Conservation (phyloP, 2,113 vertebrate genomes). For the Peromyscus maniculatus region DNA sequence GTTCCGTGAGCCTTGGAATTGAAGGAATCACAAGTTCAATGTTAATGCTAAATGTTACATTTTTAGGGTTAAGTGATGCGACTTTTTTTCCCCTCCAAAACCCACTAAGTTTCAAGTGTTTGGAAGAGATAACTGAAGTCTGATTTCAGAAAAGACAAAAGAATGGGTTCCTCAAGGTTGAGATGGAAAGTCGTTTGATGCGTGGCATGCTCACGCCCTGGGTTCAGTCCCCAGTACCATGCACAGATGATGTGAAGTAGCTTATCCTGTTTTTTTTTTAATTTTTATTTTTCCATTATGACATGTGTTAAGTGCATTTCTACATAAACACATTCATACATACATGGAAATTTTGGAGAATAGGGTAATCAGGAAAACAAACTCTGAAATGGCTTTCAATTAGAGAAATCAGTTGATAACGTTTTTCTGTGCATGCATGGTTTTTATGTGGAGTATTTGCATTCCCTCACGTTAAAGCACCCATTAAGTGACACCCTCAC, state of each 20-base stretch:
- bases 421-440: constrained; percentile 17
- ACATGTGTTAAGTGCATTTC: constrained; percentile 7
- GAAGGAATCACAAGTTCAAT: constrained; percentile 83
- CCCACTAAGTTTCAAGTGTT: constrained; percentile 58
- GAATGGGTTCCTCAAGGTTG: constrained; percentile 47
- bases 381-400: background rate
- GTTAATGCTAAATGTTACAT: constrained; percentile 60
- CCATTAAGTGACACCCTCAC: background rate
- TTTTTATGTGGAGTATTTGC: constrained; percentile 22
- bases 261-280: background rate
- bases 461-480: background rate
- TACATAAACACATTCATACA: background rate
- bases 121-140: constrained; percentile 22
- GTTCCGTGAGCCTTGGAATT: constrained; percentile 78
- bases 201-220: background rate
- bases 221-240: background rate
- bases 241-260: background rate
- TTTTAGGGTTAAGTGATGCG: constrained; percentile 68
- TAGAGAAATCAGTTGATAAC: background rate
- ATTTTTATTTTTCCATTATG: constrained; percentile 28
- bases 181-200: background rate
- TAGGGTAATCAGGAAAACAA: background rate
- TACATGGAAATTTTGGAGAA: constrained; percentile 35
- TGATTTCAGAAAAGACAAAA: constrained; percentile 47
- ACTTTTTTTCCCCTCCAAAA: constrained; percentile 61